These are phyloP conservation scores for Pharmacophagus antenor DNA, from an alignment of 2,888 invertebrate genomes.

Conservation along the genomic window DNA sequence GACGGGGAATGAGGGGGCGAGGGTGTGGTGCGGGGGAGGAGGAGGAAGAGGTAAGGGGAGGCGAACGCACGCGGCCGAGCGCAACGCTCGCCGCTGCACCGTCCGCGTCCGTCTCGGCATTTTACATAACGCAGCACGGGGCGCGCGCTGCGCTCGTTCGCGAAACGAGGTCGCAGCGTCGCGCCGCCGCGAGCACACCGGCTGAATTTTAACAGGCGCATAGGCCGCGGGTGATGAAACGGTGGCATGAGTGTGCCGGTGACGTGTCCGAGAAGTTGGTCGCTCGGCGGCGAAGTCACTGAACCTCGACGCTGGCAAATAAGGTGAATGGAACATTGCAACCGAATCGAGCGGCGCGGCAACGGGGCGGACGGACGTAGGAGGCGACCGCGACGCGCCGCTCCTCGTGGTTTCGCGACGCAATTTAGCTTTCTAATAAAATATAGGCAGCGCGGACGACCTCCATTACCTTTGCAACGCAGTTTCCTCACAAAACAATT, in stretches of 20 bases:
- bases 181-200: constrained; percentile 53
- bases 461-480: constrained; percentile 29
- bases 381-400: constrained; percentile 45
- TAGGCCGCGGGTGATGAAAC: constrained; percentile 65
- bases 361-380: constrained; percentile 52
- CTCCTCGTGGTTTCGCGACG: constrained; percentile 55
- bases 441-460: constrained; percentile 41
- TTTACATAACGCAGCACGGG: constrained; percentile 65
- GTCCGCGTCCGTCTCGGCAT: constrained; percentile 55
- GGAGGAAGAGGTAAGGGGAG: constrained; percentile 48
- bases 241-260: constrained; percentile 67
- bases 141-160: constrained; percentile 44
- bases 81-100: constrained; percentile 74
- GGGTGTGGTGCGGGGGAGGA: constrained; percentile 54
- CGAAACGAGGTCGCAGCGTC: constrained; percentile 69
- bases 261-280: constrained; percentile 68
- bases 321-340: constrained; percentile 79
- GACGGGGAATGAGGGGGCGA: constrained; percentile 31
- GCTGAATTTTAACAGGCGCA: constrained; percentile 68
- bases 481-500: background rate
- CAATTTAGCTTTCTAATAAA: constrained; percentile 71
- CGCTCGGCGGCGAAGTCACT: constrained; percentile 72
- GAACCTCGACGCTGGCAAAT: constrained; percentile 73
- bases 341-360: constrained; percentile 59
- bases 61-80: constrained; percentile 68